Conservation (phyloP, 2,113 vertebrate genomes). For the Daphoenositta chrysoptera region DNA sequence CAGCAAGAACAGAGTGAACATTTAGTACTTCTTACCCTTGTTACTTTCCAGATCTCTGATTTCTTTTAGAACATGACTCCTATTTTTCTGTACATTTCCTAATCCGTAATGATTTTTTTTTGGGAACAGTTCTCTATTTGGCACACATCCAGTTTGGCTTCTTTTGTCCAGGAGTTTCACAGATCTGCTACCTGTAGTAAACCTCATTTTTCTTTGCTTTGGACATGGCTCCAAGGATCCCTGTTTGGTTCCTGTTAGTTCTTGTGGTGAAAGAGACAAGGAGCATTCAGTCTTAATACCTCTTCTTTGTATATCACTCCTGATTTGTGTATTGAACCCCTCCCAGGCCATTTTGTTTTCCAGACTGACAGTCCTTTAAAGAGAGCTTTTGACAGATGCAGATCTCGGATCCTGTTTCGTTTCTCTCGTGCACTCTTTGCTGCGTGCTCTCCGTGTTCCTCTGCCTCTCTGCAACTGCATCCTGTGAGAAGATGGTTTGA, state of each 20-base stretch:
- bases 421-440: not conserved
- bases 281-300: not conserved
- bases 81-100: not conserved
- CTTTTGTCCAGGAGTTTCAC: not conserved
- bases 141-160: not conserved
- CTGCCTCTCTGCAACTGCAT: not conserved
- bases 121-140: not conserved
- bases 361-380: not conserved
- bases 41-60: not conserved
- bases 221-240: not conserved
- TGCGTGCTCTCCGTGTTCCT: not conserved
- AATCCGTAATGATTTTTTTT: not conserved
- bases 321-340: not conserved
- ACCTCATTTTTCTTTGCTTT: not conserved
- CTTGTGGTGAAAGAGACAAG: not conserved
- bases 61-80: not conserved
- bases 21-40: not conserved
- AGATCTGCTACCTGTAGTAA: not conserved
- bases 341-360: not conserved
- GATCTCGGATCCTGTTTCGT: not conserved
- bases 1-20: not conserved
- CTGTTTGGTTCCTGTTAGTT: not conserved
- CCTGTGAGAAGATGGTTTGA: not conserved
- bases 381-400: not conserved
- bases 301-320: not conserved